Evolutionary conservation across 2,888 invertebrate genomes (phyloP).

Genomic region (Trachelus iudaicus): DNA sequence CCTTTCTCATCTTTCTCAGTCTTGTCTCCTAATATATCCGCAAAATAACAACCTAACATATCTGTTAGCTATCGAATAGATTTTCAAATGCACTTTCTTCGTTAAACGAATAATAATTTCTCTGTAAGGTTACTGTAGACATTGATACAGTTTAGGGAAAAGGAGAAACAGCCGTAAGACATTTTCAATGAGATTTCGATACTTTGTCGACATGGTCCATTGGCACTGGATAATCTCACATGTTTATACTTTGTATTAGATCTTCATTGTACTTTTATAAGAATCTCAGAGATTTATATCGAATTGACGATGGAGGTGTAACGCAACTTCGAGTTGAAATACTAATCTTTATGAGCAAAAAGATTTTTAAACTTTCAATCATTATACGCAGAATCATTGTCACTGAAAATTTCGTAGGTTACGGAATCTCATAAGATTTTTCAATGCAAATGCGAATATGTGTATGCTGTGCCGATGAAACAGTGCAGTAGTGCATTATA

Average conservation of each 20-base stretch:
- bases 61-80: neutral
- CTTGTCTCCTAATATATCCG: neutral
- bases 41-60: neutral
- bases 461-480: neutral
- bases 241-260: neutral
- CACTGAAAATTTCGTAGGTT: neutral
- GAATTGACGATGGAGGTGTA: neutral
- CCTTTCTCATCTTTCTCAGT: neutral
- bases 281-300: neutral
- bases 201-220: neutral
- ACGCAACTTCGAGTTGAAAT: neutral
- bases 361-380: neutral
- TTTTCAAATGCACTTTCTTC: neutral
- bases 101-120: neutral
- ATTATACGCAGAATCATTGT: neutral
- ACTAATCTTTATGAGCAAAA: neutral
- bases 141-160: neutral
- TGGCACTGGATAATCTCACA: neutral
- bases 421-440: neutral
- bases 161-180: neutral
- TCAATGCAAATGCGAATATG: neutral
- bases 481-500: neutral
- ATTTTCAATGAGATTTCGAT: neutral
- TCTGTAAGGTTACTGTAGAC: neutral
- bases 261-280: neutral